These are phyloP conservation scores for Himalopsyche phryganea DNA, from an alignment of 1,140 invertebrate species.

Conservation along the genomic window DNA sequence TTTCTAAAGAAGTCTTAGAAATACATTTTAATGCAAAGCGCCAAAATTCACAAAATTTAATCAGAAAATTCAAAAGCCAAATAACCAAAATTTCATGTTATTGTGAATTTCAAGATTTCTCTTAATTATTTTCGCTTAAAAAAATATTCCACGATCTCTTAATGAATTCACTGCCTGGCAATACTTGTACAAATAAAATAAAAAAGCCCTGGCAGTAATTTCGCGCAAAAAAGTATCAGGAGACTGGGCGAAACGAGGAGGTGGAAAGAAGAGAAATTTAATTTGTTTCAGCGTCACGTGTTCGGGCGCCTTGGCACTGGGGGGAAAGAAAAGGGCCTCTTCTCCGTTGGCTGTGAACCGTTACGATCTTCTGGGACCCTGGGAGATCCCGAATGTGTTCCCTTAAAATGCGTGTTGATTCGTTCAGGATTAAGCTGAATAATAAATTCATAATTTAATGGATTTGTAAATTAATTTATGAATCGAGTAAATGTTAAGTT, in stretches of 20 bases:
- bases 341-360: not conserved
- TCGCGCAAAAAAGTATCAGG: constrained; percentile 1
- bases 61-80: too few species aligned
- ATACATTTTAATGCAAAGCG: too few species aligned
- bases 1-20: too few species aligned
- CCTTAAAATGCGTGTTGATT: not conserved
- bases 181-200: not conserved
- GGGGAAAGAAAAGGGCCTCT: not conserved
- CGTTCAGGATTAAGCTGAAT: too few species aligned
- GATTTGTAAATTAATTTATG: too few species aligned
- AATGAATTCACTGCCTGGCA: constrained; percentile 1
- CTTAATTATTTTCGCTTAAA: too few species aligned
- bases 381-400: not conserved
- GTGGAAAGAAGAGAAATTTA: constrained; percentile 3
- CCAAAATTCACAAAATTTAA: too few species aligned
- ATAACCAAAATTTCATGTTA: too few species aligned
- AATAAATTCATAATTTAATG: too few species aligned
- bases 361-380: not conserved
- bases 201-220: not conserved
- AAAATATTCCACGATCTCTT: not conserved
- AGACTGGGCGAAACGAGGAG: constrained; percentile 1
- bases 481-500: too few species aligned
- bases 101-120: too few species aligned
- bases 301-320: not conserved
- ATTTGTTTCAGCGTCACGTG: constrained; percentile 3